Evolutionary conservation across 2,888 invertebrate species (phyloP), one percentile per base, ranked within the genome.

Genomic region (Kuschelorhynchus macadamiae): DNA sequence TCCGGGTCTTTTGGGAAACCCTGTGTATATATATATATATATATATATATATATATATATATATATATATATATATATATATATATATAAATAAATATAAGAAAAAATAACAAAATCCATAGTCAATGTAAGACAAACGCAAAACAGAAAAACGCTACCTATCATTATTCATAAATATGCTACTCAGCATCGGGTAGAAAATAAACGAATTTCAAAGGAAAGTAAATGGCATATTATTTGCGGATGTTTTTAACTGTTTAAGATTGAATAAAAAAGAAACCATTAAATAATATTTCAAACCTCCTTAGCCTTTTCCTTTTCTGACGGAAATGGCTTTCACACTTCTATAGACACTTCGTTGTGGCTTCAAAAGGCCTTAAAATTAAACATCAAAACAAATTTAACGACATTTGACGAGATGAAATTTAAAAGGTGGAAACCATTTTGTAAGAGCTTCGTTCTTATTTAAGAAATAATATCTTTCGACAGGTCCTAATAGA

Each of bases 381-480:
- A 59, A 59, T 59, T 59, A 59, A 47, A 59, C 36, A 59, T 59
- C 46, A 59, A 46, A 59, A 46, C 46, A 59, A 46, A 59, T 59
- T 59, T 59, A 59, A 18, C 57, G 33, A 20, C 47, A 46, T 59
- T 30, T 47, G 21, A 20, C 47, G 57, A 47, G 33, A 59, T 36
- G 25, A 18, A 59, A 47, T 59, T 59, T 59, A 36, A 59, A 47
- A 47, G 21, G 17, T 16, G 5, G 50, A 52, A 59, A 44, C 21
- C 20, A 36, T 59, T 47, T 59, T 46, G 32, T 59, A 52, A 52
- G 36, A 17, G n/a, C 25, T 16, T 46, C 14, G 36, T 47, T 47
- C 47, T 46, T 59, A 20, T 21, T 46, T 20, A 20, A 42, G 16
- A 17, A 11, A 53, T 33, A 20, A 56, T 11, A 41, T 21, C 14